phyloP scores from a whole-genome alignment of 2,797 vertebrate species.

The Pseudochirops cupreus region DNA sequence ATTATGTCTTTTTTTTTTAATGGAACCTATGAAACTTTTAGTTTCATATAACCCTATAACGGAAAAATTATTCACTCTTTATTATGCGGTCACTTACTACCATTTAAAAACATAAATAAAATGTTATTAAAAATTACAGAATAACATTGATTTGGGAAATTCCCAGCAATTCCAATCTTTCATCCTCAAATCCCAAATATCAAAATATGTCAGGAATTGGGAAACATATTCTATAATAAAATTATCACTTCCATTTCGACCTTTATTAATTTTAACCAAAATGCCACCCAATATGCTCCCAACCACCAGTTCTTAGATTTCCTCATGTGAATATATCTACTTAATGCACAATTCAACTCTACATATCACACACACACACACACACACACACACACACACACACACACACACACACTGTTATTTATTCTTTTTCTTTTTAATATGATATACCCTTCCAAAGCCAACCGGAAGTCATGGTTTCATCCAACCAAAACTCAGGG shows the following conservation, averaged over 20 bases:
- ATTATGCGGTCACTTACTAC: not conserved
- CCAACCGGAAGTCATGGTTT: not conserved
- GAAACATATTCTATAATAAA: not conserved
- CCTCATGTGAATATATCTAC: not conserved
- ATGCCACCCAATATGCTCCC: not conserved
- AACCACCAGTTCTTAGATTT: not conserved
- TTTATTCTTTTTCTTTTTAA: not conserved
- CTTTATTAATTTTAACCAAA: not conserved
- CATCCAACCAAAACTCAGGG: not conserved
- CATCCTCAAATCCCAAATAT: not conserved
- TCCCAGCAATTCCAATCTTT: not conserved
- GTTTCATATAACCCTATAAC: not conserved
- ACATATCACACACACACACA: not conserved
- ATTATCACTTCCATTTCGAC: not conserved
- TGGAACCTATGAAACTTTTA: not conserved
- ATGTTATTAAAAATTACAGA: not conserved
- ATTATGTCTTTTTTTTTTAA: not conserved
- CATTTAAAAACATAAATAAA: not conserved
- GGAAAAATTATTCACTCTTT: not conserved
- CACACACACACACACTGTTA: no score
- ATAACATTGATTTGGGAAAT: not conserved
- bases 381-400: no score
- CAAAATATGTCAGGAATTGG: not conserved
- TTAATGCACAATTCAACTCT: not conserved
- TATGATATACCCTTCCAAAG: not conserved